A percentile compares a stretch with the other conserved stretches of the same genome.
These are phyloP conservation scores for Sphaeridia pumilis DNA, from an alignment of 2,888 invertebrate species.

Conservation along the genomic window DNA sequence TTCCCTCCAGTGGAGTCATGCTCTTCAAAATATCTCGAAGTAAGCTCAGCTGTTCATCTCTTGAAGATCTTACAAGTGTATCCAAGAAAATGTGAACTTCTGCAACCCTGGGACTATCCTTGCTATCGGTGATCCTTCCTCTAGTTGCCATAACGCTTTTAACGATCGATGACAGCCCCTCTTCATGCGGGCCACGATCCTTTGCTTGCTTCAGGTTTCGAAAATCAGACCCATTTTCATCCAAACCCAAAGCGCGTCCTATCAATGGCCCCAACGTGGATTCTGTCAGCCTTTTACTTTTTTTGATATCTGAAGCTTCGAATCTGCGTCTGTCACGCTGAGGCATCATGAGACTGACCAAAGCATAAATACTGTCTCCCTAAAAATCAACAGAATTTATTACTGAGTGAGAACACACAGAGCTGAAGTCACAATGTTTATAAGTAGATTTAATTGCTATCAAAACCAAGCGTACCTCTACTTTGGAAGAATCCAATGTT, in stretches of 20 bases:
- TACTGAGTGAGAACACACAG: no score
- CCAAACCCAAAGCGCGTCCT: no score
- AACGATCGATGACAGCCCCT: slow-evolving; percentile 21
- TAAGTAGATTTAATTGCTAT: neutral
- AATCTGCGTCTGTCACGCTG: no score
- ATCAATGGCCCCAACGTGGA: no score
- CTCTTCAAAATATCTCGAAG: slow-evolving; percentile 18
- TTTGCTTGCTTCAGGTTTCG: no score
- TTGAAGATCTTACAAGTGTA: slow-evolving; percentile 14
- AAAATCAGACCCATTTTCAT: no score
- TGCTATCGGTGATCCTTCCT: slow-evolving; percentile 3
- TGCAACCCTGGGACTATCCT: neutral
- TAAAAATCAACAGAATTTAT: no score
- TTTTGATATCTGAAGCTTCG: no score
- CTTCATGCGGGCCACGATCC: no score
- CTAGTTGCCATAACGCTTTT: slow-evolving; percentile 14
- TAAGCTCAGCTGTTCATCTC: slow-evolving; percentile 19
- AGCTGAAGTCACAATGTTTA: no score
- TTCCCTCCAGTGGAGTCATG: slow-evolving; percentile 27
- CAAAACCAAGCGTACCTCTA: neutral
- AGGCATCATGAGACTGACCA: no score
- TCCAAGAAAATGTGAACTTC: slow-evolving; percentile 28
- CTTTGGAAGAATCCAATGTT: neutral
- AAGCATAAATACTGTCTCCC: no score
- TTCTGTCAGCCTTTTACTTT: neutral